Base-by-base conservation (phyloP, 2,797 vertebrate species). In the Anisognathus igniventris region DNA sequence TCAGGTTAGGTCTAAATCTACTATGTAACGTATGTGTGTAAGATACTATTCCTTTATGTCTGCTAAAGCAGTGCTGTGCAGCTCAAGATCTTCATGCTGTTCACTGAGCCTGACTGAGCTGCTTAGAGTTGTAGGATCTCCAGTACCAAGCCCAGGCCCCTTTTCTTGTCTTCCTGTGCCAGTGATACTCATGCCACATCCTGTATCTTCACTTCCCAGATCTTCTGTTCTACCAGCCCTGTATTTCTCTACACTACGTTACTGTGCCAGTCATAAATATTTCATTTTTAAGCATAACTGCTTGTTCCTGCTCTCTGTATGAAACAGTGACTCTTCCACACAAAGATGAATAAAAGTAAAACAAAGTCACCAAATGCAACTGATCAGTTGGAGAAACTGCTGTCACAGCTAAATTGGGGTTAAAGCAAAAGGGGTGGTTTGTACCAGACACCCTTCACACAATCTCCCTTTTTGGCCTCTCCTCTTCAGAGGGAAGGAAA, bases 231-330 rank as follows among this genome's bases (percentile, higher is more conserved):
- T 21, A 37, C 20, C 11, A 57, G 13, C 27, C n/a, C n/a, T 35
- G 8, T 57, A 33, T 64, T 65, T 67, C 33, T 65, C 33, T 62
- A 5, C 0, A 0, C 16, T 72, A 5, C 1, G 0, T 77, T 56
- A 53, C 64, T 60, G 16, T 51, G 35, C 51, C 76, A 35, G 31
- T 60, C 47, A 47, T 35, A 77, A 83, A 67, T 88, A 53, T 53
- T 87, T 75, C 7, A 44, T 58, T 91, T 79, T 77, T 65, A 48
- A 57, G 15, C 40, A 33, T 57, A 80, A 67, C 33, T 79, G 8
- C 53, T 90, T 58, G 17, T 60, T 91, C 39, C 28, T 85, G 48
- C 40, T 73, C 24, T 88, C 53, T 74, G 14, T 45, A 25, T 65
- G 42, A 74, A 90, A 19, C 8, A n/a, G 25, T 15, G 48, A n/a